Conservation (phyloP, 2,888 invertebrate genomes). For the Agrotis ipsilon region DNA sequence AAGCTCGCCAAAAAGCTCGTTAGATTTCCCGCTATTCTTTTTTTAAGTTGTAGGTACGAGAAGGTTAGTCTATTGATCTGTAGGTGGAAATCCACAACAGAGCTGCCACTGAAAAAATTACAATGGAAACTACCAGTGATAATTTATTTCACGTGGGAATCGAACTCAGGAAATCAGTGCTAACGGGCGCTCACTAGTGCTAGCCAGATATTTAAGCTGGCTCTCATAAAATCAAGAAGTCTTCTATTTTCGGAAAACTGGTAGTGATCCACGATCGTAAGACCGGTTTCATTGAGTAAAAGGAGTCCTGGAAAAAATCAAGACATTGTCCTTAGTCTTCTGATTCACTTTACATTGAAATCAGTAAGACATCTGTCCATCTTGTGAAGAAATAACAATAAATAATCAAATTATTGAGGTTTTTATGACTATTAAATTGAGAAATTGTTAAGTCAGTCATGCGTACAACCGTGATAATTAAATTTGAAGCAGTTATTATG, state of each 20-base stretch:
- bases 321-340: conserved; percentile 22
- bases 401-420: not conserved
- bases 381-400: not conserved
- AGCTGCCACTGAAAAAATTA: no score
- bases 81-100: no score
- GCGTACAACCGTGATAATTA: not conserved
- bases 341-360: conserved; percentile 30
- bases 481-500: conserved; percentile 30
- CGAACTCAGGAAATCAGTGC: no score
- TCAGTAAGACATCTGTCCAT: not conserved
- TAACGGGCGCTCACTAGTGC: no score
- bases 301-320: conserved; percentile 3
- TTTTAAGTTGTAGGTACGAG: no score
- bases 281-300: conserved; percentile 23
- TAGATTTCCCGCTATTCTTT: no score
- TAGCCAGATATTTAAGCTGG: no score
- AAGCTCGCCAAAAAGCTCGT: no score
- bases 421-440: conserved; percentile 5
- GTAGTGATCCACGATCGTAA: not conserved
- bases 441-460: conserved; percentile 9
- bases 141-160: no score
- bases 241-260: conserved; percentile 1
- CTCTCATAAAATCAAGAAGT: not conserved
- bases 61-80: no score
- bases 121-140: no score